Conservation (phyloP, 2,113 vertebrate species). For the Ailurus styani region DNA sequence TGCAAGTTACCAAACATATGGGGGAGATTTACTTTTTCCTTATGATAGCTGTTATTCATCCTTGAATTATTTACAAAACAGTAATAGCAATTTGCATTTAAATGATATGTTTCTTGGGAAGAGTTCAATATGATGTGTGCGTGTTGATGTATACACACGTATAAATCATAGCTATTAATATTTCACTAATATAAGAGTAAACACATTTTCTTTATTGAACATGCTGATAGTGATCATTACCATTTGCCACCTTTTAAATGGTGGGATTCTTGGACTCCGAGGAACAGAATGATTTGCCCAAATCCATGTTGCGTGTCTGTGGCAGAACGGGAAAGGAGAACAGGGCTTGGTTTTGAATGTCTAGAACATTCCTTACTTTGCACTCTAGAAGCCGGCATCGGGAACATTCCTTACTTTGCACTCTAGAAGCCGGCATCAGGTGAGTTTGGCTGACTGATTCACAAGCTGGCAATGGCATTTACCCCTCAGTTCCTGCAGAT, state of each 20-base stretch:
- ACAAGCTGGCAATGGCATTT: rapidly evolving
- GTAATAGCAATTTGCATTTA: conserved; percentile 55
- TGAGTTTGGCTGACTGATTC: neutral
- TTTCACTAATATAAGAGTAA: neutral
- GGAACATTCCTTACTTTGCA: no score
- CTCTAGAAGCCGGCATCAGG: neutral
- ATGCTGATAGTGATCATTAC: neutral
- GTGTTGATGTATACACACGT: neutral
- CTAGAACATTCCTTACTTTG: rapidly evolving
- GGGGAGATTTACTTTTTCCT: neutral
- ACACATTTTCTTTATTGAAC: neutral
- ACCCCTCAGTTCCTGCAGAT: rapidly evolving
- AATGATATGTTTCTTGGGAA: conserved; percentile 45
- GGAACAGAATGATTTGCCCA: neutral
- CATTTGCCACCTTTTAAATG: neutral
- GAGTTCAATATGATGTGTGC: neutral
- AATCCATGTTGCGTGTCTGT: rapidly evolving
- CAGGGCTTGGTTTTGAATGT: rapidly evolving
- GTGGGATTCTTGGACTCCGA: neutral
- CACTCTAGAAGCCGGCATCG: neutral
- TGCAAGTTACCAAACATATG: neutral
- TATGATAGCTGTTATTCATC: neutral
- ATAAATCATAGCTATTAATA: conserved; percentile 35
- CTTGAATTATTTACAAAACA: conserved; percentile 38
- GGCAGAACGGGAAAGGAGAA: neutral